phyloP scores from a whole-genome alignment of 2,888 invertebrate species.

The Torymus aiolomorphi region DNA sequence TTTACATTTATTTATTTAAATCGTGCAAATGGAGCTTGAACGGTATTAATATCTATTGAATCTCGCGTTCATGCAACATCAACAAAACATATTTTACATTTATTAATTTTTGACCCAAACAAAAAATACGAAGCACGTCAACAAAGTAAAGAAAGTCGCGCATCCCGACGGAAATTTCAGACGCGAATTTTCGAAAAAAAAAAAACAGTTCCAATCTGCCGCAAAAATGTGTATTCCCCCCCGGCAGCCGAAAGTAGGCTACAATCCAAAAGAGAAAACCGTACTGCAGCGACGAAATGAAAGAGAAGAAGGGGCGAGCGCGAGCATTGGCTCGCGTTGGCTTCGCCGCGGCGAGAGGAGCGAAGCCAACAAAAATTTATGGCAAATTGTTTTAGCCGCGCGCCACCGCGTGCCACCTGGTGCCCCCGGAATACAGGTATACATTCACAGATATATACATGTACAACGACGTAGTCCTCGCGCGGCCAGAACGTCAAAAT shows the following conservation, averaged over 20 bases:
- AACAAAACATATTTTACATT: no score
- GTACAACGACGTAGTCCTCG: not conserved
- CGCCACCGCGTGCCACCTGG: constrained; percentile 67
- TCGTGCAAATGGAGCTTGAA: no score
- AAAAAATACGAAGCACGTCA: no score
- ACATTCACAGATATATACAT: not conserved
- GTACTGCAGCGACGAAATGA: constrained; percentile 19
- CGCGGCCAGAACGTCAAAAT: constrained; percentile 15
- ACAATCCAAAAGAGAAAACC: constrained; percentile 4
- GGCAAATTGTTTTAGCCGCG: constrained; percentile 72
- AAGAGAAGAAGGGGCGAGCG: constrained; percentile 12
- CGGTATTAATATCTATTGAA: no score
- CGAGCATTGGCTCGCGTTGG: constrained; percentile 27
- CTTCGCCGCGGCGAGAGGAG: constrained; percentile 1
- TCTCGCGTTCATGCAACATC: no score
- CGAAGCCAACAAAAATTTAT: constrained; percentile 66
- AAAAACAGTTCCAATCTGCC: not conserved
- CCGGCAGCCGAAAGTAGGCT: constrained; percentile 18
- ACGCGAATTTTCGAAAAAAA: not conserved
- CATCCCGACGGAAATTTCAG: no score
- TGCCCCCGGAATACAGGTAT: constrained; percentile 65
- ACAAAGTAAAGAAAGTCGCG: no score
- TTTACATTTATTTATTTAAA: no score
- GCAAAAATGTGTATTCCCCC: constrained; percentile 3
- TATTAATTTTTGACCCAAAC: no score